A percentile compares a stretch with the other conserved stretches of the same genome.
Conservation (phyloP, 35 echinoderm and acorn worm species). For the Apostichopus parvimensis region DNA sequence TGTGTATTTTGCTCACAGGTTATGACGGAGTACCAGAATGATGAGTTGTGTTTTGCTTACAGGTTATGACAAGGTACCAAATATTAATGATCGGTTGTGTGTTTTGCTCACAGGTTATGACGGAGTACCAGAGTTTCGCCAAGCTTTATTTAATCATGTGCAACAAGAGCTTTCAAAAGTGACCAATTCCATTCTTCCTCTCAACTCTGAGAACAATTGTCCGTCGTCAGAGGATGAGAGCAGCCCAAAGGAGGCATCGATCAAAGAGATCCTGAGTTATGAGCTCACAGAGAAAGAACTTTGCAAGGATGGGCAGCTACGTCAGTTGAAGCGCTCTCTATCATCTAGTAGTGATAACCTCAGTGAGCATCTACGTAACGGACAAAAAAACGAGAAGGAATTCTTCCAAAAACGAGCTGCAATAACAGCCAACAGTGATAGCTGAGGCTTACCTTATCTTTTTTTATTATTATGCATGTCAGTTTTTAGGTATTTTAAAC, state of each 20-base stretch:
- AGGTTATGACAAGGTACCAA: background rate
- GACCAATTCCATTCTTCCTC: constrained; percentile 51
- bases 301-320: constrained; percentile 36
- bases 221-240: constrained; percentile 1
- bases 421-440: constrained; percentile 49
- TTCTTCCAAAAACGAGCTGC: constrained; percentile 59
- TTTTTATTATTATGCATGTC: background rate
- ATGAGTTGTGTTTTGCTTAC: background rate
- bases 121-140: constrained; percentile 64
- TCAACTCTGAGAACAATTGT: background rate
- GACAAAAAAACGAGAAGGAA: constrained; percentile 17
- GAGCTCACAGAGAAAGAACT: constrained; percentile 33
- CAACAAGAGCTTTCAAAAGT: constrained; percentile 58
- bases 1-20: constrained; percentile 25
- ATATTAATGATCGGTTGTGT: background rate
- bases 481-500: background rate
- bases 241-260: constrained; percentile 12
- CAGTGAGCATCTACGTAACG: background rate
- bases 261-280: constrained; percentile 20
- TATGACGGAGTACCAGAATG: constrained; percentile 66
- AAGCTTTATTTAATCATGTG: constrained; percentile 67
- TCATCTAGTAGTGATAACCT: constrained; percentile 33
- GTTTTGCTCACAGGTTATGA: constrained; percentile 58
- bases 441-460: constrained; percentile 4
- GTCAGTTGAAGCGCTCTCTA: constrained; percentile 43